phyloP scores from a whole-genome alignment of 2,797 vertebrate genomes.

The Sebastes diaconus region DNA sequence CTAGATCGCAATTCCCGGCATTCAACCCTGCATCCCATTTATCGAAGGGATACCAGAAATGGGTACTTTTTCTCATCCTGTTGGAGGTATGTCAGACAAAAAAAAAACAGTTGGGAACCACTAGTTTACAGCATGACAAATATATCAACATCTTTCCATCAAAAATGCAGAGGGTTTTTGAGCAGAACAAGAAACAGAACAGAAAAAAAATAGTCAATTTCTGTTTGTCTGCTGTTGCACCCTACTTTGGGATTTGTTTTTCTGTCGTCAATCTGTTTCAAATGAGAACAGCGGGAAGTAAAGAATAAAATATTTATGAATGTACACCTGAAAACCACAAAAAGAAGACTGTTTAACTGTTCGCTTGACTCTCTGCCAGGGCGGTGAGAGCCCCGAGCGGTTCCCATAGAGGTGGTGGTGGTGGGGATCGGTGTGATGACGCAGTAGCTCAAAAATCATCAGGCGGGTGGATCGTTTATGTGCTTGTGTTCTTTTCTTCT shows the following conservation, averaged over 20 bases:
- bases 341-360: neutral
- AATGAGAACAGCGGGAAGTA: neutral
- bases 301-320: constrained; percentile 2
- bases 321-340: neutral
- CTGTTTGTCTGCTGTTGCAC: neutral
- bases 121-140: neutral
- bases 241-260: neutral
- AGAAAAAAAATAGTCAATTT: neutral
- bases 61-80: neutral
- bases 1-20: neutral
- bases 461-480: neutral
- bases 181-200: neutral
- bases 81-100: neutral
- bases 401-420: neutral
- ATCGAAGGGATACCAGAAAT: too few species aligned
- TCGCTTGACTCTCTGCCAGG: neutral
- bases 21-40: neutral
- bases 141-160: neutral
- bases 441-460: neutral
- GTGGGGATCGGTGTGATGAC: neutral
- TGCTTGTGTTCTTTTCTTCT: neutral
- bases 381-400: neutral
- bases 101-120: neutral
- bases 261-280: neutral
- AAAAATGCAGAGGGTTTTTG: neutral